These are phyloP conservation scores for Chelon labrosus DNA, from an alignment of 2,797 vertebrate genomes.

Conservation along the genomic window DNA sequence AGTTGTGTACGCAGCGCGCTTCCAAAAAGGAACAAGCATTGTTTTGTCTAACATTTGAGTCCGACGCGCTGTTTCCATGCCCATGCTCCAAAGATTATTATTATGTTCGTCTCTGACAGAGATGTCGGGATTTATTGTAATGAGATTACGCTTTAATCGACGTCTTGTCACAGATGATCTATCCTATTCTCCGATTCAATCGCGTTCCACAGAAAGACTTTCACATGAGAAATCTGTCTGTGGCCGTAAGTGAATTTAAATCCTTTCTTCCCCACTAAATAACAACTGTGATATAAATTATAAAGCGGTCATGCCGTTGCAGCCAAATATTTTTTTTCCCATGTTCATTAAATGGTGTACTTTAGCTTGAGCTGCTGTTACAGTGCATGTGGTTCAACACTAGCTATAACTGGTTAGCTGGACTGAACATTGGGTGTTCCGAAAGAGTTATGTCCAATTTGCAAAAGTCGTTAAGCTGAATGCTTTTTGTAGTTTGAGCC, in stretches of 20 bases:
- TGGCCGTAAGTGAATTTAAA: slow-evolving; percentile 64
- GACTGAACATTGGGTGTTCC: slow-evolving; percentile 80
- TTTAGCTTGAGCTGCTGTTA: slow-evolving; percentile 80
- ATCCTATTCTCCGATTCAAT: slow-evolving; percentile 58
- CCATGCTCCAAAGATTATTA: slow-evolving; percentile 47
- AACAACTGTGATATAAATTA: slow-evolving; percentile 82
- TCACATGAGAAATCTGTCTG: slow-evolving; percentile 78
- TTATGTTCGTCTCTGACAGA: slow-evolving; percentile 63
- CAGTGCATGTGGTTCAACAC: slow-evolving; percentile 81
- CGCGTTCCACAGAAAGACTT: slow-evolving; percentile 65
- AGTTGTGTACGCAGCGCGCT: slow-evolving; percentile 26
- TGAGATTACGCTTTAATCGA: slow-evolving; percentile 51
- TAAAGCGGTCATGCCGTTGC: slow-evolving; percentile 75
- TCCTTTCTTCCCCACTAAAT: slow-evolving; percentile 45
- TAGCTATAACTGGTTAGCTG: slow-evolving; percentile 83
- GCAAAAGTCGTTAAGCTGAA: slow-evolving; percentile 79
- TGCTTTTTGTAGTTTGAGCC: slow-evolving; percentile 77
- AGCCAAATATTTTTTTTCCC: slow-evolving; percentile 84
- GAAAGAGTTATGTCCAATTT: slow-evolving; percentile 83
- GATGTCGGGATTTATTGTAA: slow-evolving; percentile 45
- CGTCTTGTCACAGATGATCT: slow-evolving; percentile 63
- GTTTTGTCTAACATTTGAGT: slow-evolving; percentile 53
- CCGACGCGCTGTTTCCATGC: slow-evolving; percentile 54
- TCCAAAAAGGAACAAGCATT: slow-evolving; percentile 59
- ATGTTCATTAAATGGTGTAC: slow-evolving; percentile 85